phyloP scores from a whole-genome alignment of 1,140 invertebrate species.

The Aphelenchoides besseyi region DNA sequence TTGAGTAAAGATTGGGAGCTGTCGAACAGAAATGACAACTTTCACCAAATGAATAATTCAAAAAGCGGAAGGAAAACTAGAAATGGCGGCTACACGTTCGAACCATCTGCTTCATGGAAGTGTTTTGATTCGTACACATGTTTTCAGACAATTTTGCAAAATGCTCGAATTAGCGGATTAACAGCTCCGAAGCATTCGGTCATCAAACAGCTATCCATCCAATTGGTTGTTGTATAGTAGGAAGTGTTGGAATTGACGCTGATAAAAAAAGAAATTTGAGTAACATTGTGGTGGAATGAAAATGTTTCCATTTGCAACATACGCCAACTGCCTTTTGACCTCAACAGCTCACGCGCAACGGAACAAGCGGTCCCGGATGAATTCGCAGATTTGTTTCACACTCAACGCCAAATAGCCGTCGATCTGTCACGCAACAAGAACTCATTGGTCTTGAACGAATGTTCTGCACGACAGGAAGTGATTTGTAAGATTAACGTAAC shows the following conservation, averaged over 20 bases:
- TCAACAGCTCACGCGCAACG: neutral
- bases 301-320: neutral
- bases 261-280: neutral
- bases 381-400: conserved; percentile 3
- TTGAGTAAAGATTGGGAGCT: neutral
- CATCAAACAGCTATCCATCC: too few relatives aligned
- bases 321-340: neutral
- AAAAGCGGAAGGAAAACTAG: neutral
- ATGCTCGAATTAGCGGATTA: neutral
- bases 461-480: too few relatives aligned
- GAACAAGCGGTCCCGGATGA: neutral
- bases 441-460: too few relatives aligned
- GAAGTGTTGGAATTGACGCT: too few relatives aligned
- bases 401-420: neutral
- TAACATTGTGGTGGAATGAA: neutral
- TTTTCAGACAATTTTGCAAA: neutral
- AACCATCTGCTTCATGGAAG: neutral
- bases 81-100: neutral
- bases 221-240: too few relatives aligned
- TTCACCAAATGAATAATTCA: neutral
- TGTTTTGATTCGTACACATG: too few relatives aligned
- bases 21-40: neutral
- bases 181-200: neutral
- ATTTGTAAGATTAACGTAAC: too few relatives aligned
- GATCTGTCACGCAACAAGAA: conserved; percentile 1